phyloP scores from a whole-genome alignment of 2,888 invertebrate genomes.

The Molorchus minor region DNA sequence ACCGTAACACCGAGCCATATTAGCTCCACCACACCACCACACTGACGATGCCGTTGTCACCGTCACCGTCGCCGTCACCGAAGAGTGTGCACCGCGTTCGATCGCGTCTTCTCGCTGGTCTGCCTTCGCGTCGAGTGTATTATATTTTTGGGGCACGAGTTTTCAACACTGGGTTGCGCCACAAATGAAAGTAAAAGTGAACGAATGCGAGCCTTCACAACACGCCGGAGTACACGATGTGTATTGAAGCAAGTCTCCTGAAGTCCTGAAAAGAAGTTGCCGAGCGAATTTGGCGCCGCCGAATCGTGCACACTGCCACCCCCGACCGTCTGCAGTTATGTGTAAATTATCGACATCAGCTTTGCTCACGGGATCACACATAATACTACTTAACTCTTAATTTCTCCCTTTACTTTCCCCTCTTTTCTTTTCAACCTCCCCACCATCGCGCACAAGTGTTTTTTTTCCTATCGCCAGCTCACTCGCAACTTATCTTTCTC shows the following conservation, averaged over 20 bases:
- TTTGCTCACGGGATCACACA: constrained; percentile 59
- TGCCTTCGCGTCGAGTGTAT: constrained; percentile 58
- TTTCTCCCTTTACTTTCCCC: constrained; percentile 65
- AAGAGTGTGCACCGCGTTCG: constrained; percentile 34
- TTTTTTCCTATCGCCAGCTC: constrained; percentile 61
- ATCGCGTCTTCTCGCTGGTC: constrained; percentile 38
- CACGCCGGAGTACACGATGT: constrained; percentile 43
- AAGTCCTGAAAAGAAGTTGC: constrained; percentile 44
- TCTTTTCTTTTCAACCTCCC: constrained; percentile 59
- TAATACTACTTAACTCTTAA: constrained; percentile 61
- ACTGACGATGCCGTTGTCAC: constrained; percentile 39
- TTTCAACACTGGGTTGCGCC: constrained; percentile 62
- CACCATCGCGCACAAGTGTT: constrained; percentile 54
- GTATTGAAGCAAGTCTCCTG: constrained; percentile 49
- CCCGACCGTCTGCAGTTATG: constrained; percentile 47
- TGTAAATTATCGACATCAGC: constrained; percentile 56
- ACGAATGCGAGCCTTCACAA: constrained; percentile 56
- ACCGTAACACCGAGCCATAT: constrained; percentile 58
- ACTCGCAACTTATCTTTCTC: constrained; percentile 60
- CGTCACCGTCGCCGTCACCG: constrained; percentile 34
- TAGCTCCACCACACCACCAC: constrained; percentile 54
- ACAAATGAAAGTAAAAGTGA: constrained; percentile 66
- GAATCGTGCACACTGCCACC: constrained; percentile 42
- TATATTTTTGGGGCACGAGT: constrained; percentile 62
- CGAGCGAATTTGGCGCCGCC: constrained; percentile 22